Conservation (phyloP, 2,113 vertebrate genomes). For the Sterrhoptilus dennistouni region DNA sequence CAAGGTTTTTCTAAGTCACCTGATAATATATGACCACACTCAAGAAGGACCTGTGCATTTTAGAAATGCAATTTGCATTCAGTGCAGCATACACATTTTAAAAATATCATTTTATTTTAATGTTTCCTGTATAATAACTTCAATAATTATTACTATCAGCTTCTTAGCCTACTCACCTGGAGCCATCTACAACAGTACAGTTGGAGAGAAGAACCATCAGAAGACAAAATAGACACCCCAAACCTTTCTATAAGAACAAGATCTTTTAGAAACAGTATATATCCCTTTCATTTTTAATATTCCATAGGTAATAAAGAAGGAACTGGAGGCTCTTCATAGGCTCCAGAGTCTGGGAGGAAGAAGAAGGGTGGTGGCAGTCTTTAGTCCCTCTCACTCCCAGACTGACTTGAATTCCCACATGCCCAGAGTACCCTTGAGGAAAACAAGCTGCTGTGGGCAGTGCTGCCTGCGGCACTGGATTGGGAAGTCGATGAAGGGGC, state of each 20-base stretch:
- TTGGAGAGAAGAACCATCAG: not conserved
- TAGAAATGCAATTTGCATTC: not conserved
- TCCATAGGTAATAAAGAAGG: not conserved
- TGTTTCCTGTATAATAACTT: not conserved
- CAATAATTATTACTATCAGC: not conserved
- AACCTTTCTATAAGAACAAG: not conserved
- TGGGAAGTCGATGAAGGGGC: not conserved
- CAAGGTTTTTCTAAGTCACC: constrained; percentile 20
- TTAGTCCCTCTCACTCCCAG: not conserved
- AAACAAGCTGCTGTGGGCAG: not conserved
- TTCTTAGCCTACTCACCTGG: not conserved
- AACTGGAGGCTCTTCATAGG: not conserved
- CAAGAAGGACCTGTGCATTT: not conserved
- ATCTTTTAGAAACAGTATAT: not conserved
- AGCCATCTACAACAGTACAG: not conserved
- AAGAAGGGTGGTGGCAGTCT: not conserved
- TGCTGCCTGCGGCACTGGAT: not conserved
- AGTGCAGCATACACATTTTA: not conserved
- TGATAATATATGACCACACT: not conserved
- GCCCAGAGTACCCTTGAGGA: not conserved
- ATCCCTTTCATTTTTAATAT: not conserved
- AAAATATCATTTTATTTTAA: not conserved
- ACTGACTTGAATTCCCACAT: not conserved
- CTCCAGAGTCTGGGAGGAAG: not conserved
- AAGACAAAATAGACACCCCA: not conserved